Percentiles rank a stretch among this genome's conserved stretches.
Evolutionary conservation across 2,797 vertebrate species (phyloP).

Genomic region (Danionella dracula): DNA sequence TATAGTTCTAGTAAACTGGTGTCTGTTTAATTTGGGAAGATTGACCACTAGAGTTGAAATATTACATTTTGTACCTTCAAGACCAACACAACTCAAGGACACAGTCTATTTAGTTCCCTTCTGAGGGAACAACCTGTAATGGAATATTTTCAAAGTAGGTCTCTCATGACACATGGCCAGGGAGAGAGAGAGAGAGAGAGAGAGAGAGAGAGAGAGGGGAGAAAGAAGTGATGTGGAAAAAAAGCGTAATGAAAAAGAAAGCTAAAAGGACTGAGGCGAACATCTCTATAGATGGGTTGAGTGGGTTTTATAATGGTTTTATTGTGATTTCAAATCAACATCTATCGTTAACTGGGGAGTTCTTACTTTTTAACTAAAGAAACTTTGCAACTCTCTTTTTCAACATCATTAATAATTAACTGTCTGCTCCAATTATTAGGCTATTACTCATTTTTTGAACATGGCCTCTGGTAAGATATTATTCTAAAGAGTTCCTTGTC

Average conservation of each 20-base stretch:
- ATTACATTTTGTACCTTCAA: too few species aligned
- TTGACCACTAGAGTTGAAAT: too few species aligned
- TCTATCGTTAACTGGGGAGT: background rate
- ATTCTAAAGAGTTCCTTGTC: background rate
- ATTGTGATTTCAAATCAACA: background rate
- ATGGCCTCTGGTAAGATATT: constrained; percentile 5
- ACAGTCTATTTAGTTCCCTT: constrained; percentile 25
- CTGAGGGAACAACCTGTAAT: constrained; percentile 30
- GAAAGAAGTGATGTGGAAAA: constrained; percentile 24
- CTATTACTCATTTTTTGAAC: constrained; percentile 6
- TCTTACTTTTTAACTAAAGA: background rate
- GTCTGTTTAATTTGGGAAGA: too few species aligned
- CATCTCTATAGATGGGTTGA: background rate
- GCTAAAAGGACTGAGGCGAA: background rate
- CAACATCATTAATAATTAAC: constrained; percentile 18
- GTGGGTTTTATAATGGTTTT: too few species aligned
- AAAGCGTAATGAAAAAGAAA: constrained; percentile 23
- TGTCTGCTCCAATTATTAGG: constrained; percentile 10
- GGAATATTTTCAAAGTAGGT: constrained; percentile 40
- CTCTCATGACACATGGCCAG: constrained; percentile 14
- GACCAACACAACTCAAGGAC: background rate
- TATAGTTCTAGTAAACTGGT: too few species aligned
- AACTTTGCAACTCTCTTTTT: background rate
- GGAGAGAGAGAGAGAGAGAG: background rate
- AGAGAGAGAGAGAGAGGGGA: constrained; percentile 4